Evolutionary conservation across 2,888 invertebrate genomes (phyloP).

Genomic region (Cyrtodaria siliqua): DNA sequence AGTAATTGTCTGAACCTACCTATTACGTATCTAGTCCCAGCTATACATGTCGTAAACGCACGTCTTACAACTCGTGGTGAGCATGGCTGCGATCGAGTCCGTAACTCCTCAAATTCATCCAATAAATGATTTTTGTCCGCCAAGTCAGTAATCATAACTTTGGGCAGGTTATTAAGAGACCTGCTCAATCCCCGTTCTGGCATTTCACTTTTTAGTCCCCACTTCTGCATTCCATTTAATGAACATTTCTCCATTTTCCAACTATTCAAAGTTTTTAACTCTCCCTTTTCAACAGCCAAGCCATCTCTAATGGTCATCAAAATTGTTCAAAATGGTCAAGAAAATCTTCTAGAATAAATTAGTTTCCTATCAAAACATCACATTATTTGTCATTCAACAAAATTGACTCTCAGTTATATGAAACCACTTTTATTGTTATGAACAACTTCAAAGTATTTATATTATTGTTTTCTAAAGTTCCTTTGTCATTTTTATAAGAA

Average conservation of each 20-base stretch:
- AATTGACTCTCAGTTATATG: too few species aligned
- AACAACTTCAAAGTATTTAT: too few species aligned
- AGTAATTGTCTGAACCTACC: conserved; percentile 56
- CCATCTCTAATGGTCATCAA: too few species aligned
- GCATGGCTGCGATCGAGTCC: conserved; percentile 65
- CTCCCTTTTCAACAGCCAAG: too few species aligned
- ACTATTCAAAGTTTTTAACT: too few species aligned
- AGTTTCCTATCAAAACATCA: too few species aligned
- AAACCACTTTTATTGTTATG: too few species aligned
- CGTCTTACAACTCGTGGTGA: conserved; percentile 63
- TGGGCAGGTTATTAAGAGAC: conserved; percentile 69
- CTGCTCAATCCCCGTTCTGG: conserved; percentile 59
- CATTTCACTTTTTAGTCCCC: conserved; percentile 56
- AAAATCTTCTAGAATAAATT: too few species aligned
- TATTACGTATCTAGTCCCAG: conserved; percentile 76
- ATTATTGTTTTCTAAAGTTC: too few species aligned
- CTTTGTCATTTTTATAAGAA: too few species aligned
- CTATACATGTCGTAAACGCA: conserved; percentile 75
- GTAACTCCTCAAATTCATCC: conserved; percentile 47
- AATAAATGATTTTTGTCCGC: conserved; percentile 43
- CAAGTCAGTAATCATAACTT: conserved; percentile 69
- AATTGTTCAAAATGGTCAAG: too few species aligned
- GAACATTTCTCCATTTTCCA: conserved; percentile 3
- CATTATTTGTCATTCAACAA: too few species aligned
- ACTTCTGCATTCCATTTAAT: conserved; percentile 17